phyloP scores from a whole-genome alignment of 1,140 invertebrate species.

The Scaptomyza graminum region DNA sequence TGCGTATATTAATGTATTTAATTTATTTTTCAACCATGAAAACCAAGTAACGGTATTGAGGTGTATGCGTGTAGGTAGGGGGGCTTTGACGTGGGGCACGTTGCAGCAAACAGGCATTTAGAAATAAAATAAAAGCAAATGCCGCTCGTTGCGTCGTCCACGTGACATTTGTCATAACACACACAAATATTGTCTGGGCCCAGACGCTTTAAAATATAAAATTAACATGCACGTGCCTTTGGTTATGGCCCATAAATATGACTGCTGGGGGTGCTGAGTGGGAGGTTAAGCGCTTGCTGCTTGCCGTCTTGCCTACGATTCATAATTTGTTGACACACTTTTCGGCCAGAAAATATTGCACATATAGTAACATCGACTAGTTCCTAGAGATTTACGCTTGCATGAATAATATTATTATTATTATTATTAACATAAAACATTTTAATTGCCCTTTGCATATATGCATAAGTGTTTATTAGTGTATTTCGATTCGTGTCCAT shows the following conservation, averaged over 20 bases:
- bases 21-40: slow-evolving; percentile 69
- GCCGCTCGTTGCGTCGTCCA: slow-evolving; percentile 50
- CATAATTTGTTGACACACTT: slow-evolving; percentile 50
- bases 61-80: not conserved
- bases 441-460: not conserved
- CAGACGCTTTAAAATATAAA: slow-evolving; percentile 34
- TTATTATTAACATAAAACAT: not conserved
- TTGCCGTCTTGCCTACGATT: slow-evolving; percentile 13
- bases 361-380: slow-evolving; percentile 21
- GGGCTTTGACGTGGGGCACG: not conserved
- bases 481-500: not conserved
- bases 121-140: slow-evolving; percentile 33
- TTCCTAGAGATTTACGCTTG: slow-evolving; percentile 13
- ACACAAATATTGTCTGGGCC: slow-evolving; percentile 1
- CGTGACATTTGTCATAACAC: slow-evolving; percentile 63
- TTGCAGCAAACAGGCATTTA: not conserved
- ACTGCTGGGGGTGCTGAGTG: not conserved
- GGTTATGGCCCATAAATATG: slow-evolving; percentile 35
- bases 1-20: slow-evolving; percentile 46
- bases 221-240: slow-evolving; percentile 46
- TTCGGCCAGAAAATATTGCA: slow-evolving; percentile 18
- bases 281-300: not conserved
- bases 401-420: not conserved
- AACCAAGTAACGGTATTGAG: too few species aligned
- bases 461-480: slow-evolving; percentile 1